Percentiles rank a stretch among this genome's conserved stretches.
These are phyloP conservation scores for Apis florea DNA, from an alignment of 1,140 invertebrate species.

Conservation along the genomic window DNA sequence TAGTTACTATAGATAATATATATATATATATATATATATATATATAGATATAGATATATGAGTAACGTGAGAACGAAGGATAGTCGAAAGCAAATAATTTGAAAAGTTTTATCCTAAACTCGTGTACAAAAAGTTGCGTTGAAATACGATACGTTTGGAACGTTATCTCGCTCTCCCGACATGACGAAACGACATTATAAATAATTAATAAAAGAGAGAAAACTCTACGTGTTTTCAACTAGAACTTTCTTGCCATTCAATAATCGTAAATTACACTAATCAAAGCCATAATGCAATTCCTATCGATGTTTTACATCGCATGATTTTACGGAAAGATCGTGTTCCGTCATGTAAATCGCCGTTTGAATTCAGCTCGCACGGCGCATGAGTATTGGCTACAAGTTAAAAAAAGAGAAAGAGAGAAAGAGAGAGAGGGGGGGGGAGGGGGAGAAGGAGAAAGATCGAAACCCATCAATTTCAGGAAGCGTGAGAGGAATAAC, in stretches of 20 bases:
- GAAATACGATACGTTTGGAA: too few species aligned
- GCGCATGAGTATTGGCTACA: neutral
- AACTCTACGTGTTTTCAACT: too few species aligned
- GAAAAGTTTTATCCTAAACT: too few species aligned
- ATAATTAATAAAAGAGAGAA: too few species aligned
- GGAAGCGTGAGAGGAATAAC: slow-evolving; percentile 33
- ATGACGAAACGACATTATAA: too few species aligned
- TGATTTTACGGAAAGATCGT: neutral
- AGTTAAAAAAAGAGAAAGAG: neutral
- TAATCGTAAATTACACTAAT: neutral
- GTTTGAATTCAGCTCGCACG: neutral
- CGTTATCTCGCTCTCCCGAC: too few species aligned
- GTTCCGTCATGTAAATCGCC: neutral
- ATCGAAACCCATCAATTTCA: slow-evolving; percentile 33
- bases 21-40: too few species aligned
- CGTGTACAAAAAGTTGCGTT: too few species aligned
- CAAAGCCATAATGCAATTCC: neutral
- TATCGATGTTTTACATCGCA: neutral
- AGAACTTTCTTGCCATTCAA: neutral
- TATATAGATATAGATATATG: too few species aligned
- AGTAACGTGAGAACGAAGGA: too few species aligned
- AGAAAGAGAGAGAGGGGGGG: neutral
- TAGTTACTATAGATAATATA: too few species aligned
- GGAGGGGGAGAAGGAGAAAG: neutral
- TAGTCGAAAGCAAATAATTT: too few species aligned